A percentile compares a stretch with the other conserved stretches of the same genome.
phyloP scores from a whole-genome alignment of 2,888 invertebrate species.

The Sabellastarte sp. region DNA sequence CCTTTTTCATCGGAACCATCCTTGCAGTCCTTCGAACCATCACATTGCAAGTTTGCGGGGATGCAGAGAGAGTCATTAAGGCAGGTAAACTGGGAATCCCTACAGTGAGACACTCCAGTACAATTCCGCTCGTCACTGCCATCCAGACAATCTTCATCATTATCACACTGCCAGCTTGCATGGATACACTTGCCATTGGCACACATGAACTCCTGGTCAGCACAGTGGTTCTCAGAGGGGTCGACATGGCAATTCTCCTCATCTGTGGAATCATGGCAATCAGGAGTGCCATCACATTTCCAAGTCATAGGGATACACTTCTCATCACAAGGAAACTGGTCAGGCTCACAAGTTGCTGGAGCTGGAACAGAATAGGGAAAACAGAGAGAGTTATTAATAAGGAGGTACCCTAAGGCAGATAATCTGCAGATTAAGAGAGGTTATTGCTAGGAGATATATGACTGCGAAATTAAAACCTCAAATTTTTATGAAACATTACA shows the following conservation, averaged over 20 bases:
- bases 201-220: background rate
- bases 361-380: constrained; percentile 3
- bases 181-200: background rate
- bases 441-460: no score
- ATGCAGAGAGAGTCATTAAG: background rate
- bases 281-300: constrained; percentile 17
- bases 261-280: constrained; percentile 16
- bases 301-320: constrained; percentile 14
- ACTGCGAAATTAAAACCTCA: no score
- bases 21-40: background rate
- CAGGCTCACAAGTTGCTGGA: constrained; percentile 4
- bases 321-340: constrained; percentile 14
- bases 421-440: no score
- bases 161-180: background rate
- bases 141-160: background rate
- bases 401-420: no score
- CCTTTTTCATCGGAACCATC: constrained; percentile 1
- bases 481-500: no score
- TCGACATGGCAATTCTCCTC: constrained; percentile 8
- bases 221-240: background rate
- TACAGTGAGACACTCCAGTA: background rate
- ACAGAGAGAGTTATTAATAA: background rate
- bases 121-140: background rate
- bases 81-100: background rate
- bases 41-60: background rate